Evolutionary conservation across 2,113 vertebrate species (phyloP), one percentile per base, ranked within the genome.

Genomic region (Solea senegalensis): DNA sequence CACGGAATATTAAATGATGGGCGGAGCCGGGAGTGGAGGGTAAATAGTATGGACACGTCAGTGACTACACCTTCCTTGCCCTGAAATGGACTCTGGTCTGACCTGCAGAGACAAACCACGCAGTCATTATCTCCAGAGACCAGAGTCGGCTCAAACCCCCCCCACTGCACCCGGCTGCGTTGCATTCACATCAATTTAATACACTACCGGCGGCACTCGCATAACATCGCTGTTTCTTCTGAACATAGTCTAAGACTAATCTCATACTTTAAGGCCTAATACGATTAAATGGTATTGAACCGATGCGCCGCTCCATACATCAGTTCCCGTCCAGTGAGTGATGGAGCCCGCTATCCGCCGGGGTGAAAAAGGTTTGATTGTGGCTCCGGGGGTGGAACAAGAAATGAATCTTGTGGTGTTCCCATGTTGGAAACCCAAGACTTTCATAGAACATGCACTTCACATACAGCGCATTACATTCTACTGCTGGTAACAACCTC

Each of bases 221-320:
- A 60, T 61, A 65, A 74, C 74, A 78, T 82, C 62, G 59, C 41
- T 12, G 72, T 81, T 88, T 80, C 89, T 90, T 85, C 66, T 53
- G 80, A 65, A 82, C 84, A 86, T 74, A 92, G 87, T 85, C 16
- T 86, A 80, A 76, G 65, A 76, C 85, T 91, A 88, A 92, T 89
- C 90, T 88, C 74, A 81, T 89, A 85, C 85, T 87, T 81, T 85
- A 34, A 82, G 82, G 63, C 76, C 69, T 89, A 87, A 90, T 87
- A 89, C 89, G 90, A 91, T 90, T 90, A 90, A 90, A 82, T 60
- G 53, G 86, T 87, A 90, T 87, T 89, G 84, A 92, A 78, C 74
- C 66, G 46, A 76, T 79, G 86, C 72, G 65, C 77, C 8, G 77
- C 68, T 79, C 77, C 72, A 84, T 81, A 87, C 86, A 85, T 90